These are phyloP conservation scores for Drosophila chauvacae DNA, from an alignment of 1,140 invertebrate species.

Conservation along the genomic window DNA sequence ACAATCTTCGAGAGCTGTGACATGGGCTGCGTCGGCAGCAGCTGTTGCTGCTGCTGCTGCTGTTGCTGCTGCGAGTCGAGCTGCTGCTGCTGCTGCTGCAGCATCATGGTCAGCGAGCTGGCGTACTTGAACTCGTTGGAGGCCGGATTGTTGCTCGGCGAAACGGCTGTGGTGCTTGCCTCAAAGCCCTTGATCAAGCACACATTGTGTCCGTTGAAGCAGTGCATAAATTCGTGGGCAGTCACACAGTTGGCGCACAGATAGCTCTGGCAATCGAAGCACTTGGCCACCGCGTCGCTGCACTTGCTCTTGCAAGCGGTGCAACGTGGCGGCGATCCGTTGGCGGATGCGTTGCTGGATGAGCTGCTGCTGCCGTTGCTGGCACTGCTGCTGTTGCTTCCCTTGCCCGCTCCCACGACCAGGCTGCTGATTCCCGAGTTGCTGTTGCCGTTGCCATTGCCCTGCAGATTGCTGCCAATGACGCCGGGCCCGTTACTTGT, in stretches of 20 bases:
- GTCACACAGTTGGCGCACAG: constrained; percentile 98
- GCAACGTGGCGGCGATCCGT: constrained; percentile 86
- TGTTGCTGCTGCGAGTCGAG: constrained; percentile 61
- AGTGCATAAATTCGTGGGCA: constrained; percentile 99
- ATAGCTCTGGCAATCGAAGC: constrained; percentile 97
- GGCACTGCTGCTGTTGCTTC: constrained; percentile 28
- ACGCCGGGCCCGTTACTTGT: constrained; percentile 70
- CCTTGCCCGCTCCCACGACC: constrained; percentile 69
- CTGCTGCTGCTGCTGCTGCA: constrained; percentile 78
- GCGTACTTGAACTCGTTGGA: constrained; percentile 74
- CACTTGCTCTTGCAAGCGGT: constrained; percentile 95
- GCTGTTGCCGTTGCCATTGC: constrained; percentile 36
- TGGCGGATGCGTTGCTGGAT: constrained; percentile 26
- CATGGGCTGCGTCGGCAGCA: constrained; percentile 59
- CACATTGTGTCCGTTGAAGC: constrained; percentile 97
- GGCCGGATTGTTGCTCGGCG: constrained; percentile 63
- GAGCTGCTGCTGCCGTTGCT: constrained; percentile 29
- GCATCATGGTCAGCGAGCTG: constrained; percentile 81
- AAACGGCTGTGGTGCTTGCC: constrained; percentile 33
- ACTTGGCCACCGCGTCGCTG: constrained; percentile 94
- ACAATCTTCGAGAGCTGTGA: constrained; percentile 80
- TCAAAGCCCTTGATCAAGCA: constrained; percentile 84
- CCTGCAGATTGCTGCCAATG: constrained; percentile 74
- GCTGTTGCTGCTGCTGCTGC: constrained; percentile 51
- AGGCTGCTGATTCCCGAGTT: constrained; percentile 58